Evolutionary conservation across 2,113 vertebrate species (phyloP).

Genomic region (Leptobrachium leishanense): DNA sequence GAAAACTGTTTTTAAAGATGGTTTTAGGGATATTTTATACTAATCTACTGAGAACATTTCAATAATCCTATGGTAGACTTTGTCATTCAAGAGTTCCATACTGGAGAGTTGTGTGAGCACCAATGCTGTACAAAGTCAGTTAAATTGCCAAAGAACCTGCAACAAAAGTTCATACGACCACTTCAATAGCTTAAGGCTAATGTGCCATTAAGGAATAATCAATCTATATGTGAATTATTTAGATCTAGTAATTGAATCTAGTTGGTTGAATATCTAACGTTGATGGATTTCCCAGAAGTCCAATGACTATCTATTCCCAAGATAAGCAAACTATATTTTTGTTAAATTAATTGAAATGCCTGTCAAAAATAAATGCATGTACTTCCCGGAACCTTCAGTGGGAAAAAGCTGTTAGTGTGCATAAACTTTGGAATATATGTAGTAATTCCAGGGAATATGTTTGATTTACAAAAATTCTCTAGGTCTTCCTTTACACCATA

Average conservation of each 20-base stretch:
- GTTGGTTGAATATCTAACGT: slow-evolving; percentile 15
- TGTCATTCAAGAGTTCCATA: neutral
- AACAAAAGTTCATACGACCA: slow-evolving; percentile 1
- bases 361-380: slow-evolving; percentile 18
- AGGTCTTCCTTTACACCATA: no score
- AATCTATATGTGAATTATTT: slow-evolving; percentile 39
- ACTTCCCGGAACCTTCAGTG: slow-evolving; percentile 15
- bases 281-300: slow-evolving; percentile 33
- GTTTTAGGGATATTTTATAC: no score
- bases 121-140: slow-evolving; percentile 10
- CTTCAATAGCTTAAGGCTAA: slow-evolving; percentile 7
- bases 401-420: neutral
- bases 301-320: slow-evolving; percentile 5
- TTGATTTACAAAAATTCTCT: no score
- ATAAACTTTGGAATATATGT: no score
- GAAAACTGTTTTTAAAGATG: no score
- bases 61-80: neutral
- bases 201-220: slow-evolving; percentile 36
- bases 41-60: neutral
- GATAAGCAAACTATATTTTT: slow-evolving; percentile 11
- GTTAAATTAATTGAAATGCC: slow-evolving; percentile 11
- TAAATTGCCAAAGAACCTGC: neutral
- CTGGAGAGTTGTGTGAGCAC: neutral
- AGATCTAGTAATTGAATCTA: slow-evolving; percentile 32
- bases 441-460: no score